phyloP scores from a whole-genome alignment of 2,113 vertebrate species.

The Alaudala cheleensis region DNA sequence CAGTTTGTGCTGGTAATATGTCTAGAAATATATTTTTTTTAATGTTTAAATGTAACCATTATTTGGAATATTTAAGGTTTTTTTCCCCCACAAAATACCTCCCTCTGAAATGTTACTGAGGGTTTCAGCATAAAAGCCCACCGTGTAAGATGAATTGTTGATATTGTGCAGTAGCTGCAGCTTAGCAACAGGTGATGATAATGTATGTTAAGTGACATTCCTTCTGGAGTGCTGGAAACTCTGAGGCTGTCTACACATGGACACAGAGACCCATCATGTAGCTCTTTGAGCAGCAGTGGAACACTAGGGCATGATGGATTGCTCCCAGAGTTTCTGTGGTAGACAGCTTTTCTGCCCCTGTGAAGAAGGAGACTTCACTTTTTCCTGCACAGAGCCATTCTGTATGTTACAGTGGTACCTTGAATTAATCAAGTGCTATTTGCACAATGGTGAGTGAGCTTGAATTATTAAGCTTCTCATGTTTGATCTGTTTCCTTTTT shows the following conservation, averaged over 20 bases:
- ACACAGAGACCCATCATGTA: neutral
- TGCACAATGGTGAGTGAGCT: neutral
- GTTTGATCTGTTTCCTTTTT: slow-evolving; percentile 38
- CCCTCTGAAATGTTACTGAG: neutral
- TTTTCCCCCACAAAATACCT: neutral
- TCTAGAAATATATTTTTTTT: neutral
- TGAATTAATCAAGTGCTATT: neutral
- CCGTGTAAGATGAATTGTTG: neutral
- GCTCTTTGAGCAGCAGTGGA: neutral
- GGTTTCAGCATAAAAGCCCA: neutral
- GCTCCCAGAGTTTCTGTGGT: neutral
- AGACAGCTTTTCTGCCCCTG: neutral
- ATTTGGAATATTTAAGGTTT: neutral
- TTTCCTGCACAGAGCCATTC: neutral
- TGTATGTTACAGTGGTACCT: neutral
- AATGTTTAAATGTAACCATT: neutral
- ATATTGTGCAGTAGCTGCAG: neutral
- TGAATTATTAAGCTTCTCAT: neutral
- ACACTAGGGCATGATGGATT: neutral
- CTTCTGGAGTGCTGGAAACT: neutral
- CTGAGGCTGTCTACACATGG: neutral
- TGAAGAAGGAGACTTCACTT: neutral
- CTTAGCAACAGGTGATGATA: neutral
- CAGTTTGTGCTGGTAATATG: neutral
- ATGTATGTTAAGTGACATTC: neutral